Base-by-base conservation (phyloP, 2,113 vertebrate genomes). In the Cyanistes caeruleus region DNA sequence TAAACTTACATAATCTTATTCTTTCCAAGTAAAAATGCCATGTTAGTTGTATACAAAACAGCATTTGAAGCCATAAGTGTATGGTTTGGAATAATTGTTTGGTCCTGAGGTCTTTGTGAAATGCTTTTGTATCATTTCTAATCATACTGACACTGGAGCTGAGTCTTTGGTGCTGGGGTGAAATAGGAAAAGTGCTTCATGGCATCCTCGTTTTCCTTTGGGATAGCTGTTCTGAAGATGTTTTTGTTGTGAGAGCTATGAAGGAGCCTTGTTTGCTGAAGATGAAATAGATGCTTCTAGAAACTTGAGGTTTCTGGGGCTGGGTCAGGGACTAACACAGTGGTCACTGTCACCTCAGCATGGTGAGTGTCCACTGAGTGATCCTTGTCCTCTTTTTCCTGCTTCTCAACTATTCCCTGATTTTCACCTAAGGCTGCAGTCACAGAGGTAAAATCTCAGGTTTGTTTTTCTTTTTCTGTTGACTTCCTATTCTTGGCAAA, bases 401-500 rank as follows among this genome's bases (percentile, higher is more conserved):
- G 31, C 30, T 64, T 51, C 41, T 80, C 46, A 78, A 43, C 89
- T 69, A 24, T 35, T 94, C 55, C 63, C 63, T 81, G 35, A 31
- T 70, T 93, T 76, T 97, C 70, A 78, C 89, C 88, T 89, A 75
- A 90, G 39, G 51, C 22, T 92, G 25, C 6, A 31, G 31, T 62
- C 58, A 95, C 64, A 94, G 92, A 89, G 53, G 58, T 80, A 95
- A 96, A 92, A 94, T 94, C 70, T 56, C 58, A 77, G 27, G 31
- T 89, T 95, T 93, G 15, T 6, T n/a, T 37, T 48, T 51, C 39
- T 43, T 4, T 0, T 56, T 24, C 33, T 28, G 10, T 31, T 94
- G 75, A 75, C 21, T 93, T 95, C 85, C 23, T 23, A 46, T 95
- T 89, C 84, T 95, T 73, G 64, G 74, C 46, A 95, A 97, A 94